Evolutionary conservation across 2,888 invertebrate genomes (phyloP), one percentile per base, ranked within the genome.

Genomic region (Megaustenia siamemsis): DNA sequence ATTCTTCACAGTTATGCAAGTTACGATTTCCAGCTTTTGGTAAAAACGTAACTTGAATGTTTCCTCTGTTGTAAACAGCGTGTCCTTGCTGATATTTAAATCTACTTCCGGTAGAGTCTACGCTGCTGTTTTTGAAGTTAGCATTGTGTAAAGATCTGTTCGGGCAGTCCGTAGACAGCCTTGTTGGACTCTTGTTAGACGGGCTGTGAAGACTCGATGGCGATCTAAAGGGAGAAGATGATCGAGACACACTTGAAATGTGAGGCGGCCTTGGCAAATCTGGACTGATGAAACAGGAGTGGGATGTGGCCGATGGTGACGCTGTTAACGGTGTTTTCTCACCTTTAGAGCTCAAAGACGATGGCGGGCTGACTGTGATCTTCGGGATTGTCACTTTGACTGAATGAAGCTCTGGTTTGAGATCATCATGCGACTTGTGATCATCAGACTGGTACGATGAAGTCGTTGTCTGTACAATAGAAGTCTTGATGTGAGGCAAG

Each of bases 321-420:
- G 63, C 60, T 15, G 49, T 75, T 5, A 45, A 45, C 4, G 75
- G 60, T 1, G 71, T 56, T 28, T n/a, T n/a, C 18, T 71, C 35
- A 28, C 63, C 69, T 38, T 71, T 69, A 1, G 53, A 49, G 21
- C 40, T 49, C n/a, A 69, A 1, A 28, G 75, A 75, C 21, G 77
- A 77, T 32, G 83, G 77, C 15, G 83, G 78, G 40, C 68, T 76
- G n/a, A 83, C 69, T 5, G 49, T 76, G 15, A 83, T 83, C 21
- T 56, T 76, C 5, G 83, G 83, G 32, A 83, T 32, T 18, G 60
- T 15, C 3, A 49, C 15, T 28, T 53, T 43, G 18, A 40, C 24
- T 21, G 68, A 6, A 49, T 71, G 24, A 15, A 5, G 18, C 8
- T 53, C 38, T 15, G 45, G 35, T 38, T 69, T 45, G 2, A 12